Evolutionary conservation across 2,113 vertebrate species (phyloP).

Genomic region (Corapipo altera): DNA sequence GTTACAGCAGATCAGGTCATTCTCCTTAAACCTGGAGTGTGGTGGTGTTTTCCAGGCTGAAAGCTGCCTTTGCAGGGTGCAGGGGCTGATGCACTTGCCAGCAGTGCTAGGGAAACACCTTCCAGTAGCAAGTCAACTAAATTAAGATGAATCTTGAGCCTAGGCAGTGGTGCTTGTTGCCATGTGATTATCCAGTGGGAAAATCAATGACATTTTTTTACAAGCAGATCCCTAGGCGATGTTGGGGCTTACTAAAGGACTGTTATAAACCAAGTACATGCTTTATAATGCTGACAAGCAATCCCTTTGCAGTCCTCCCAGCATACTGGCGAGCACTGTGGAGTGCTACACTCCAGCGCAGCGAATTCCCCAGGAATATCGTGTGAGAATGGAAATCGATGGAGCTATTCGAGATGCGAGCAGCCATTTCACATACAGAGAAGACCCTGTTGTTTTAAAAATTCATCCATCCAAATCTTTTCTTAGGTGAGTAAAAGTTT

Average conservation of each 20-base stretch:
- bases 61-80: not conserved
- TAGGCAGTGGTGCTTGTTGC: not conserved
- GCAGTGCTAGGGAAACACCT: not conserved
- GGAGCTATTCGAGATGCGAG: conserved; percentile 73
- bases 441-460: conserved; percentile 86
- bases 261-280: not conserved
- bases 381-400: conserved; percentile 84
- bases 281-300: not conserved
- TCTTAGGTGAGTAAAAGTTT: conserved; percentile 82
- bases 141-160: not conserved
- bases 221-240: not conserved
- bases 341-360: conserved; percentile 89
- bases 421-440: conserved; percentile 82
- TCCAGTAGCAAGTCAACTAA: not conserved
- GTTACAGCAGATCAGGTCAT: not conserved
- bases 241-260: not conserved
- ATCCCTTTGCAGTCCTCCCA: conserved; percentile 28
- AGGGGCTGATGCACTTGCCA: not conserved
- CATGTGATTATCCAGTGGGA: not conserved
- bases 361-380: conserved; percentile 69
- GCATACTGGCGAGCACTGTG: conserved; percentile 63
- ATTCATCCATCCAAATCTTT: conserved; percentile 93
- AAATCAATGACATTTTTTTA: not conserved
- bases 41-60: not conserved
- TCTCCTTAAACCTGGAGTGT: not conserved